A percentile compares a stretch with the other conserved stretches of the same genome.
Conservation (phyloP, 2,113 vertebrate genomes). For the Ondatra zibethicus region DNA sequence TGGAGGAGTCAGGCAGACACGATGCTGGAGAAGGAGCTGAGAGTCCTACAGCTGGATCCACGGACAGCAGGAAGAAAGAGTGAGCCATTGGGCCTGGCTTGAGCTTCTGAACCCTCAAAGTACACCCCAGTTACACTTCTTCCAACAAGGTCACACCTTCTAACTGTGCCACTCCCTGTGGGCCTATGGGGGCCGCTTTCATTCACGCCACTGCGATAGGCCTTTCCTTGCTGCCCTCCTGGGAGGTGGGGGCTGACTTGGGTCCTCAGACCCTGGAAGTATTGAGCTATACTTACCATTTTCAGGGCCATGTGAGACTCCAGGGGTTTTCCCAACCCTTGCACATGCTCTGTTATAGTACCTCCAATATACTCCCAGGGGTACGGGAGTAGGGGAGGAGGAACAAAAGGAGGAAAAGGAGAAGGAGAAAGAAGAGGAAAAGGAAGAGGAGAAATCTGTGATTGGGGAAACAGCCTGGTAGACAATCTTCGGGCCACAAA, state of each 20-base stretch:
- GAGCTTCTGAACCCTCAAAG: neutral
- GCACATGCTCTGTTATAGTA: neutral
- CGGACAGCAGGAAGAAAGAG: neutral
- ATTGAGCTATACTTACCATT: neutral
- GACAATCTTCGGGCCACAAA: neutral
- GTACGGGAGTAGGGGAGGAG: neutral
- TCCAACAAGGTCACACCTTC: neutral
- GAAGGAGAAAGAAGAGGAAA: too few species aligned
- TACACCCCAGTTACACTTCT: neutral
- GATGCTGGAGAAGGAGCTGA: neutral
- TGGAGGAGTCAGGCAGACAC: neutral
- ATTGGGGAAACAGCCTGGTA: neutral
- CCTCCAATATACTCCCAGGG: neutral
- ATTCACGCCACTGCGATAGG: neutral
- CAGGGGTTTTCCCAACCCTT: rapidly evolving
- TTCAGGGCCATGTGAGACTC: rapidly evolving
- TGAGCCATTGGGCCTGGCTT: neutral
- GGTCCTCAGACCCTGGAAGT: neutral
- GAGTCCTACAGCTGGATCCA: neutral
- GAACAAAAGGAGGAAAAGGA: neutral
- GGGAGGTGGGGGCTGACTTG: too few species aligned
- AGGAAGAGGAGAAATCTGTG: too few species aligned
- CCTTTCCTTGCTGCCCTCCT: neutral
- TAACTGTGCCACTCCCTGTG: neutral
- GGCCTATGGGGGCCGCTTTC: neutral